Percentiles rank a stretch among this genome's conserved stretches.
These are phyloP conservation scores for Nilaparvata lugens DNA, from an alignment of 1,140 invertebrate species.

Conservation along the genomic window DNA sequence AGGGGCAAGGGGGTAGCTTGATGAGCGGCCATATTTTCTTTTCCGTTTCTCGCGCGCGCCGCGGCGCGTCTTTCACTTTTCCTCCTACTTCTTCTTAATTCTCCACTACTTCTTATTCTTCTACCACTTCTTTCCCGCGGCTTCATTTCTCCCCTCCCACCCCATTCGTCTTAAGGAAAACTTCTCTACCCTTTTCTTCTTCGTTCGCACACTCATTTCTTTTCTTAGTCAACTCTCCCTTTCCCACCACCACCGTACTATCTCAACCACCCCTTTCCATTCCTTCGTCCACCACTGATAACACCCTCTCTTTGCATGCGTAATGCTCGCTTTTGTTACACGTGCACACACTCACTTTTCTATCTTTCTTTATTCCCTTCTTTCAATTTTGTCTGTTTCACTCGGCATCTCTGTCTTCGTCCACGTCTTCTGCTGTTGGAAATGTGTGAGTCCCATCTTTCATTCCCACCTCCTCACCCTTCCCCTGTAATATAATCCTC, in stretches of 20 bases:
- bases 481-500: neutral
- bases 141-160: constrained; percentile 4
- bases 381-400: neutral
- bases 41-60: constrained; percentile 11
- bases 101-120: constrained; percentile 1
- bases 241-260: neutral
- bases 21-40: constrained; percentile 18
- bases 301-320: constrained; percentile 11
- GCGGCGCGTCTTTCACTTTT: too few species aligned
- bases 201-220: constrained; percentile 11
- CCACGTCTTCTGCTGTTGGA: neutral
- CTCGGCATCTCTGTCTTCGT: neutral
- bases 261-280: neutral
- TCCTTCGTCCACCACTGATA: neutral
- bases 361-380: too few species aligned
- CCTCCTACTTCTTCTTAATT: neutral
- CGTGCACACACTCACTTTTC: neutral
- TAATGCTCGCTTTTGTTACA: constrained; percentile 12
- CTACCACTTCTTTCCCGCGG: neutral
- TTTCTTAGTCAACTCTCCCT: constrained; percentile 8
- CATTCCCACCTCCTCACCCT: neutral
- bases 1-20: neutral
- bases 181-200: neutral
- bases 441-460: neutral
- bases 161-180: neutral